Evolutionary conservation across 2,888 invertebrate species (phyloP).

Genomic region (Melieria crassipennis): DNA sequence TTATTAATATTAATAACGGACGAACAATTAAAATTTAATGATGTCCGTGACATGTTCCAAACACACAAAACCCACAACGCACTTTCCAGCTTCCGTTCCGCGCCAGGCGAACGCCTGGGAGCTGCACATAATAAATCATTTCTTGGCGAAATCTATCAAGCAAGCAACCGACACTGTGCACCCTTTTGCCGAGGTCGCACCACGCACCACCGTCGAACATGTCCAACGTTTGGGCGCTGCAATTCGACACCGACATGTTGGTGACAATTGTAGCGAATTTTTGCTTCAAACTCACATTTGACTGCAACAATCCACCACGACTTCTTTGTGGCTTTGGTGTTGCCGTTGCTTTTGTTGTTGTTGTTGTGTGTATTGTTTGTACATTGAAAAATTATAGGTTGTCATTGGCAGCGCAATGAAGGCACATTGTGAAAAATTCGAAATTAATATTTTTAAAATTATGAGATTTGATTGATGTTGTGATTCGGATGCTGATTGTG

Average conservation of each 20-base stretch:
- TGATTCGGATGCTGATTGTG: too few relatives aligned
- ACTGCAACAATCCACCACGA: too few relatives aligned
- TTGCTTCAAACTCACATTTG: too few relatives aligned
- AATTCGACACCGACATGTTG: slow-evolving; percentile 13
- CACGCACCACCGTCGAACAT: too few relatives aligned
- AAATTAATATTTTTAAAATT: too few relatives aligned
- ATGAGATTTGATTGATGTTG: too few relatives aligned
- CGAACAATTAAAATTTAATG: slow-evolving; percentile 22
- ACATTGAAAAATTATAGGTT: slow-evolving; percentile 28
- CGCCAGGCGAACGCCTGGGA: not conserved
- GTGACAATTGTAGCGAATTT: slow-evolving; percentile 11
- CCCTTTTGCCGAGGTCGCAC: slow-evolving; percentile 6
- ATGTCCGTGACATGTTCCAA: slow-evolving; percentile 17
- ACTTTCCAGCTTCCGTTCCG: not conserved
- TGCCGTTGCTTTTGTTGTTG: not conserved
- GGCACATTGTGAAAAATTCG: too few relatives aligned
- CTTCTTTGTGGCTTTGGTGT: not conserved
- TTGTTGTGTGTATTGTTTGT: slow-evolving; percentile 17
- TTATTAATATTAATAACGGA: slow-evolving; percentile 22
- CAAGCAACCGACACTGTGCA: not conserved
- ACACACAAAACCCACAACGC: slow-evolving; percentile 14
- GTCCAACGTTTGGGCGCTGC: not conserved
- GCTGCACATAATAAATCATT: slow-evolving; percentile 18
- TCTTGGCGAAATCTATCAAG: slow-evolving; percentile 17
- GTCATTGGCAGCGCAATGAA: slow-evolving; percentile 20